Evolutionary conservation across 1,140 invertebrate species (phyloP), one percentile per base, ranked within the genome.

Genomic region (Heliconius nattereri): DNA sequence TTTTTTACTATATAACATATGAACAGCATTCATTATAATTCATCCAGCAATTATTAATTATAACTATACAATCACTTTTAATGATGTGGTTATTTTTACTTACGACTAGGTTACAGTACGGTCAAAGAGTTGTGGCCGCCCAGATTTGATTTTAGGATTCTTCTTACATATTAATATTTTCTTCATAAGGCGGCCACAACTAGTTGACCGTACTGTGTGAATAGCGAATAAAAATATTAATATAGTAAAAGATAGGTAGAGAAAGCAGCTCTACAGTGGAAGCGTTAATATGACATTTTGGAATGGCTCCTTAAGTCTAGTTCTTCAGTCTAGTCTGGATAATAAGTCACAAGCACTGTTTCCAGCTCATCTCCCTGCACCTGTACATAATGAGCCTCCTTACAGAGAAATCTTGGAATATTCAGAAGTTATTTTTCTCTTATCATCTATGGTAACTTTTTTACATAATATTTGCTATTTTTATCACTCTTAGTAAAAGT

Each of bases 11-110:
- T 7, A 54, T 57, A 57, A 23, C 3, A 29, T 66, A 66, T 66
- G 0, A 66, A 66, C 57, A 60, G 7, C 57, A 66, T 66, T 29
- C 26, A 7, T n/a, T n/a, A n/a, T n/a, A n/a, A n/a, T n/a, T n/a
- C n/a, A n/a, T n/a, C n/a, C n/a, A n/a, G n/a, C n/a, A n/a, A 49
- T 60, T 73, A 73, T n/a, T 71, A 20, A 66, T 6, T 52, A 52
- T 52, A 52, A 7, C 49, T 20, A 23, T 79, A 76, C 73, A 71
- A 84, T 84, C 83, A 84, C 83, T 29, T 75, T 66, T n/a, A 72
- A 81, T 84, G 83, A 84, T 78, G 83, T 84, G 83, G 83, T 76
- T 73, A 78, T 23, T 52, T 81, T 37, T 66, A 29, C 60, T 66
- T 66, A 66, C 9, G 23, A 26, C 60, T 66, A 66, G 3, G 6